phyloP scores from a whole-genome alignment of 2,113 vertebrate genomes.

The Machaerirhynchus nigripectus region DNA sequence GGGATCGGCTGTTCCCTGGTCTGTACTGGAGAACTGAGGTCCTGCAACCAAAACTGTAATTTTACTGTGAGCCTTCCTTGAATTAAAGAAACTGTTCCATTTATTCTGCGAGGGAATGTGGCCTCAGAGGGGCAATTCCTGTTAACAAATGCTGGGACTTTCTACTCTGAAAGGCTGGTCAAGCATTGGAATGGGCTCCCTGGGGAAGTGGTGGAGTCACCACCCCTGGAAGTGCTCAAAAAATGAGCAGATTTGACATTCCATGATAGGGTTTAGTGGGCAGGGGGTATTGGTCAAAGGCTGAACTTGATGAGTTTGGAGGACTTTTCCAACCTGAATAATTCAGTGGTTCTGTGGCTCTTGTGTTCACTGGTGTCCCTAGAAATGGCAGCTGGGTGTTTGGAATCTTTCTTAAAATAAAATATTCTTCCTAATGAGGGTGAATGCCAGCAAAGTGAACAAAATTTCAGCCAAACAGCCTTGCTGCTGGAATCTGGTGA shows the following conservation, averaged over 20 bases:
- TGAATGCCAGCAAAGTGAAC: background rate
- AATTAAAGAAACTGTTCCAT: background rate
- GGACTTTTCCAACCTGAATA: background rate
- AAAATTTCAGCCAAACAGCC: background rate
- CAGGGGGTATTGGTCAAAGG: background rate
- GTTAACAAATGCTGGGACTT: background rate
- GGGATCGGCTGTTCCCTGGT: background rate
- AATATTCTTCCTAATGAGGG: background rate
- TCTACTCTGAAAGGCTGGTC: background rate
- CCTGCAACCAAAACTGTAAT: background rate
- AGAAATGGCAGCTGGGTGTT: background rate
- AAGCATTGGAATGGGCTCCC: background rate
- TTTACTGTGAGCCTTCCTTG: background rate
- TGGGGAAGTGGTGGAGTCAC: background rate
- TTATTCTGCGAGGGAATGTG: background rate
- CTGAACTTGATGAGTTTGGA: background rate
- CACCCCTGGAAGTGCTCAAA: background rate
- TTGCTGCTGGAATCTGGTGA: background rate
- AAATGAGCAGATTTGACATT: background rate
- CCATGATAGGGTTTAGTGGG: background rate
- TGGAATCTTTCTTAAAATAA: background rate
- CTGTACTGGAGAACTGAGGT: background rate
- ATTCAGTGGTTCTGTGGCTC: background rate
- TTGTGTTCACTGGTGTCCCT: background rate
- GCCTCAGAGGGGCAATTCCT: background rate